Base-by-base conservation (phyloP, 2,113 vertebrate species). In the Stictonetta naevosa region DNA sequence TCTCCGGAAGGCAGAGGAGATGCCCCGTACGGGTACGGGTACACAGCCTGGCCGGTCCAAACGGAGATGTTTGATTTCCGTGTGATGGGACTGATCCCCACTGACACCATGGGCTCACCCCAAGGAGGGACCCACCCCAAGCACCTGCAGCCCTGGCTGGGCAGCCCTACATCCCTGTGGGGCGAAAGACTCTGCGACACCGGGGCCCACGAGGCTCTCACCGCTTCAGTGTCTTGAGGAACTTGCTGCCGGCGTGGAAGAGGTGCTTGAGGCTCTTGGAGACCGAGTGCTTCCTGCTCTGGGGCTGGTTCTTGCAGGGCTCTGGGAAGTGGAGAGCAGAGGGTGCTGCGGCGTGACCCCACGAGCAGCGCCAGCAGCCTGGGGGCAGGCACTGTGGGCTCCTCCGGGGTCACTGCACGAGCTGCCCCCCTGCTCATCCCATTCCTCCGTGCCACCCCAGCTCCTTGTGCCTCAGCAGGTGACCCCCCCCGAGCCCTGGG, bases 251-350 rank as follows among this genome's bases (percentile, higher is more conserved):
- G 1, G 99, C 97, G 73, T 99, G 99, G 96, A 99, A 99, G 84
- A 99, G 99, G 82, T 99, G 99, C 44, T 99, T 98, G 74, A 99
- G 97, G 92, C 99, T 99, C 98, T 99, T 99, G 92, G 99, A 99
- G 25, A 99, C 98, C 0, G 99, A 99, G 90, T 99, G 98, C 76
- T 99, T 99, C 91, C 99, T 98, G 95, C 98, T 98, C 90, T 99
- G 98, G 48, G 98, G 74, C 34, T 98, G 98, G 69, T 97, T 98
- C 97, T 99, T 99, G 97, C 98, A 98, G 66, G 98, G 98, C 55
- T 99, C 99, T 99, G 97, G 76, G 88, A 72, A 74, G 89, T 46
- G 91, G 78, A 86, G 68, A 93, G 48, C 74, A 95, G 53, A 89
- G 34, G 53, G 36, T 79, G 85, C 58, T 73, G 85, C 33, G 79